Evolutionary conservation across 2,113 vertebrate genomes (phyloP).

Genomic region (Lepus europaeus): DNA sequence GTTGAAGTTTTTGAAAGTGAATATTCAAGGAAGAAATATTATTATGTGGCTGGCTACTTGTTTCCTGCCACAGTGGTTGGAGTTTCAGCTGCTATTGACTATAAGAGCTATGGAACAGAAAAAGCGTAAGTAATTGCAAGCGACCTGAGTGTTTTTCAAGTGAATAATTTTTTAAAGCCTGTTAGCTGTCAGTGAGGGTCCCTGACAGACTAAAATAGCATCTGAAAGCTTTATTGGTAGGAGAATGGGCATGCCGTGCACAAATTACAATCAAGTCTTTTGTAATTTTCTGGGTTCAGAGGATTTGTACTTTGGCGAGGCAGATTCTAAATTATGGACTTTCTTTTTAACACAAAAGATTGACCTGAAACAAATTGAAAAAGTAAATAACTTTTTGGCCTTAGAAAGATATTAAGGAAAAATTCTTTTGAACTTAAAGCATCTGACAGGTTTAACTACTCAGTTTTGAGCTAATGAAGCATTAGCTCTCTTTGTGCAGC

Average conservation of each 20-base stretch:
- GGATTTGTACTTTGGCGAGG: conserved; percentile 84
- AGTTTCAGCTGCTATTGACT: conserved; percentile 97
- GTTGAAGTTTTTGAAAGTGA: conserved; percentile 99
- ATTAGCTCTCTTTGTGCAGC: conserved; percentile 91
- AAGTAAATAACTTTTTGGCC: conserved; percentile 89
- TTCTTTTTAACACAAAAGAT: conserved; percentile 88
- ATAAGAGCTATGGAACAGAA: conserved; percentile 96
- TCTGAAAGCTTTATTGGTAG: conserved; percentile 89
- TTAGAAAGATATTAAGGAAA: conserved; percentile 87
- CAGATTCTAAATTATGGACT: conserved; percentile 88
- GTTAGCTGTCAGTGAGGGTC: conserved; percentile 88
- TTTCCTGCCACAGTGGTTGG: conserved; percentile 98
- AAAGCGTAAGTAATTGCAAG: conserved; percentile 95
- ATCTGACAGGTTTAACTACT: conserved; percentile 90
- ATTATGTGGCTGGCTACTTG: conserved; percentile 98
- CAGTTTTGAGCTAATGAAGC: conserved; percentile 90
- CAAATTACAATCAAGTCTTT: conserved; percentile 90
- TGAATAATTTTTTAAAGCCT: conserved; percentile 90
- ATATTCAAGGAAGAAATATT: conserved; percentile 99
- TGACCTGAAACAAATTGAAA: conserved; percentile 90
- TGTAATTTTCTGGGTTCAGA: conserved; percentile 90
- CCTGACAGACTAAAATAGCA: conserved; percentile 88
- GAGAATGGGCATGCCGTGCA: conserved; percentile 85
- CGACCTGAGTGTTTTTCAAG: conserved; percentile 89
- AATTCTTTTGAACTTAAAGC: conserved; percentile 87